These are phyloP conservation scores for Pseudorhiza aurosa DNA, from an alignment of 30 jellyfish, hydroid and myxozoan species.

Conservation along the genomic window DNA sequence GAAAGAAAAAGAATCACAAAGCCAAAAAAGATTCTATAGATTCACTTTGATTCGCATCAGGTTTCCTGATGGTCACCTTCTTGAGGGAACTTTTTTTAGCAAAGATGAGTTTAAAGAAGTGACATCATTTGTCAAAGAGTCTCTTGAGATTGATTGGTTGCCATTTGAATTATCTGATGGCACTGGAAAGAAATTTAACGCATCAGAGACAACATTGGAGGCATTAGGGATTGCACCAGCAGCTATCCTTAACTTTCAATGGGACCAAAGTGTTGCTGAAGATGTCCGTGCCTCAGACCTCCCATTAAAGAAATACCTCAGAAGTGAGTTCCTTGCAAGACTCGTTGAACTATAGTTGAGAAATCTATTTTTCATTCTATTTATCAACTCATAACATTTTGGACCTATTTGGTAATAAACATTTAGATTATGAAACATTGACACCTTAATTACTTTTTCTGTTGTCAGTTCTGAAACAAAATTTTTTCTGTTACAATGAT, in stretches of 20 bases:
- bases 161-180: slow-evolving; percentile 68
- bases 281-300: slow-evolving; percentile 5
- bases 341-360: slow-evolving; percentile 4
- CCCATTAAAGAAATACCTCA: background rate
- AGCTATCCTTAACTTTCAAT: slow-evolving; percentile 65
- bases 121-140: slow-evolving; percentile 50
- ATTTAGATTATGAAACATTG: too few relatives aligned
- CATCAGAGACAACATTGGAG: slow-evolving; percentile 24
- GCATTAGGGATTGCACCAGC: slow-evolving; percentile 86
- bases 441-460: too few relatives aligned
- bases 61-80: slow-evolving; percentile 89
- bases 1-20: slow-evolving; percentile 66
- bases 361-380: background rate
- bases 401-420: too few relatives aligned
- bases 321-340: slow-evolving; percentile 47
- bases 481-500: too few relatives aligned
- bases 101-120: slow-evolving; percentile 73
- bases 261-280: slow-evolving; percentile 53
- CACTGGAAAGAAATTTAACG: slow-evolving; percentile 49
- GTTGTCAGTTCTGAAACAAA: too few relatives aligned
- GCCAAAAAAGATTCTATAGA: slow-evolving; percentile 40
- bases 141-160: slow-evolving; percentile 68
- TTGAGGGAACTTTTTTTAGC: slow-evolving; percentile 86
- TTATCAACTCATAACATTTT: background rate
- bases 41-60: slow-evolving; percentile 70